Evolutionary conservation across 2,113 vertebrate genomes (phyloP).

Genomic region (Irena cyanogastra): DNA sequence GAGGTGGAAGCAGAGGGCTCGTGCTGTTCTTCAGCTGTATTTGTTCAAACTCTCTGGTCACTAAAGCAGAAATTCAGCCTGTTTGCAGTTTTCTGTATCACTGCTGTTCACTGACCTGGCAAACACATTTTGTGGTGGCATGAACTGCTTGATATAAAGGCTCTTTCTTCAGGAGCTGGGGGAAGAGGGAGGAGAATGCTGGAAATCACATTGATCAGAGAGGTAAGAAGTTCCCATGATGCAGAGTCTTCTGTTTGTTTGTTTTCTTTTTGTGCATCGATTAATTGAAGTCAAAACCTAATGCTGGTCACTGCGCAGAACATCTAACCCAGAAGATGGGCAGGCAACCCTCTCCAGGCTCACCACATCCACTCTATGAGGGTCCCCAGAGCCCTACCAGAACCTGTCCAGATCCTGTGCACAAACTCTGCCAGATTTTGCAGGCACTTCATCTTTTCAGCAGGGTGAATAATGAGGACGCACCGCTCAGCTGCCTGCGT

Average conservation of each 20-base stretch:
- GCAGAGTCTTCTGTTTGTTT: not conserved
- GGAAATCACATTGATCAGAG: not conserved
- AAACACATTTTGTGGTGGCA: not conserved
- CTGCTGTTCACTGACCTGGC: not conserved
- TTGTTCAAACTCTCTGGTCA: not conserved
- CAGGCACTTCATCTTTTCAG: not conserved
- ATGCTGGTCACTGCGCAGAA: not conserved
- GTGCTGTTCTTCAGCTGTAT: not conserved
- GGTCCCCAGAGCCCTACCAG: not conserved
- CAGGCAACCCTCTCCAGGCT: not conserved
- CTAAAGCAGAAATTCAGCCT: not conserved
- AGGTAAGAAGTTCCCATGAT: not conserved
- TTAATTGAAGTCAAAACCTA: conserved; percentile 13
- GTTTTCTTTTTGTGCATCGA: not conserved
- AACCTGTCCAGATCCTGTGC: not conserved
- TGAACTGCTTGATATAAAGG: not conserved
- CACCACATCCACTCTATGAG: not conserved
- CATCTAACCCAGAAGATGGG: not conserved
- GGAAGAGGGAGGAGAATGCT: not conserved
- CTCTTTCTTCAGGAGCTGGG: not conserved
- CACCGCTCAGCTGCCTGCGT: not conserved
- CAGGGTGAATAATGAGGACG: not conserved
- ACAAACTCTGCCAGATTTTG: not conserved
- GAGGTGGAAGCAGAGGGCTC: not conserved
- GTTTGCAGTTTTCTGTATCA: not conserved